phyloP scores from a whole-genome alignment of 2,797 vertebrate species.

The Semotilus atromaculatus region DNA sequence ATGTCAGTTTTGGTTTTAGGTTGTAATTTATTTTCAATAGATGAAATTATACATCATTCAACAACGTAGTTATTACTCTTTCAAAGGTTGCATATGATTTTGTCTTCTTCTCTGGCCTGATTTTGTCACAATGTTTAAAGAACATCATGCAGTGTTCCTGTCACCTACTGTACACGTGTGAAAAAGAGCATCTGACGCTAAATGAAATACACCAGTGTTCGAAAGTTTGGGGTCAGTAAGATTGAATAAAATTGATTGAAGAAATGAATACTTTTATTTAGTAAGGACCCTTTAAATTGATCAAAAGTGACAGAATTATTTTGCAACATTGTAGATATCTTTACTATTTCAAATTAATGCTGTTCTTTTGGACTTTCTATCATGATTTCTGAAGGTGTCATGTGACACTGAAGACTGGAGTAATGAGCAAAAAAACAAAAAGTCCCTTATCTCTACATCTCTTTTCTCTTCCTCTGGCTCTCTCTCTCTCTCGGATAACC shows the following conservation, averaged over 20 bases:
- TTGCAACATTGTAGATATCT: background rate
- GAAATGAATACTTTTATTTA: background rate
- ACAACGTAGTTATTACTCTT: background rate
- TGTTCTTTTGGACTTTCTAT: background rate
- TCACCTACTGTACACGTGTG: background rate
- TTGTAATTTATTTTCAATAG: background rate
- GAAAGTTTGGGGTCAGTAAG: background rate
- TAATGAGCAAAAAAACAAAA: background rate
- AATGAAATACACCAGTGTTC: background rate
- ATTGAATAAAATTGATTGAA: background rate
- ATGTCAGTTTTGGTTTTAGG: background rate
- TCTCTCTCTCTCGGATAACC: conserved; percentile 1
- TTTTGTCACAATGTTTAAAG: background rate
- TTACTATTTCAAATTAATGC: background rate
- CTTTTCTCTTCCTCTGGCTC: background rate
- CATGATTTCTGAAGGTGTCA: background rate
- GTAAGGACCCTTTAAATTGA: background rate
- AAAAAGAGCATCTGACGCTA: background rate
- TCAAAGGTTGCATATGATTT: background rate
- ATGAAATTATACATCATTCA: background rate
- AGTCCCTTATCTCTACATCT: background rate
- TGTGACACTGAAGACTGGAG: background rate
- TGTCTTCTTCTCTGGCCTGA: background rate
- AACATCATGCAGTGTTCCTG: background rate
- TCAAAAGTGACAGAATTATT: background rate